These are phyloP conservation scores for Eulithis prunata DNA, from an alignment of 2,888 invertebrate species.

Conservation along the genomic window DNA sequence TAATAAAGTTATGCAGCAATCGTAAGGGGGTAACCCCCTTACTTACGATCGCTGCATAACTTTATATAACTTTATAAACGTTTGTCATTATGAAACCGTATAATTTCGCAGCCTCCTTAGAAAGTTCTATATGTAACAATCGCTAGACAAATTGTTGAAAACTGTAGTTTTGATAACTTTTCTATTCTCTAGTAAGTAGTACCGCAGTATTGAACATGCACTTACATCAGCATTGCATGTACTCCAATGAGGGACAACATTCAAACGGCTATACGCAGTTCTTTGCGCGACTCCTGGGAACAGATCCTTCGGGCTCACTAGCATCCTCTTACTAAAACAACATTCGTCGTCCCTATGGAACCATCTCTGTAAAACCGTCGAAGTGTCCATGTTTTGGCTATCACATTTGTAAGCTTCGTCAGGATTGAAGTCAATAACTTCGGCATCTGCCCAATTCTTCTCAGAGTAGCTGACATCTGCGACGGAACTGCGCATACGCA, in stretches of 20 bases:
- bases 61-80: too few species aligned
- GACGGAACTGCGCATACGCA: slow-evolving; percentile 40
- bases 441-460: slow-evolving; percentile 43
- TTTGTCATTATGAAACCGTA: too few species aligned
- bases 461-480: slow-evolving; percentile 35
- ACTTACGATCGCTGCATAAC: too few species aligned
- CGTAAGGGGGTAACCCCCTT: too few species aligned
- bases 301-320: slow-evolving; percentile 57
- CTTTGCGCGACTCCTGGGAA: slow-evolving; percentile 52
- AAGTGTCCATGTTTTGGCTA: slow-evolving; percentile 44
- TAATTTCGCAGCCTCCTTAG: too few species aligned
- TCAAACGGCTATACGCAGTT: slow-evolving; percentile 54
- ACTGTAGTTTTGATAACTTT: too few species aligned
- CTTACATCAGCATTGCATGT: slow-evolving; percentile 55
- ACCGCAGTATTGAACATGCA: slow-evolving; percentile 6
- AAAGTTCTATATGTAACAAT: too few species aligned
- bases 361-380: slow-evolving; percentile 6
- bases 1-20: too few species aligned
- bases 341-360: slow-evolving; percentile 52
- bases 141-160: too few species aligned
- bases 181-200: too few species aligned
- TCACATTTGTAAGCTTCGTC: slow-evolving; percentile 55
- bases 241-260: slow-evolving; percentile 65
- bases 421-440: slow-evolving; percentile 43
- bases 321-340: slow-evolving; percentile 57